Base-by-base conservation (phyloP, 2,113 vertebrate species). In the Thymallus thymallus region DNA sequence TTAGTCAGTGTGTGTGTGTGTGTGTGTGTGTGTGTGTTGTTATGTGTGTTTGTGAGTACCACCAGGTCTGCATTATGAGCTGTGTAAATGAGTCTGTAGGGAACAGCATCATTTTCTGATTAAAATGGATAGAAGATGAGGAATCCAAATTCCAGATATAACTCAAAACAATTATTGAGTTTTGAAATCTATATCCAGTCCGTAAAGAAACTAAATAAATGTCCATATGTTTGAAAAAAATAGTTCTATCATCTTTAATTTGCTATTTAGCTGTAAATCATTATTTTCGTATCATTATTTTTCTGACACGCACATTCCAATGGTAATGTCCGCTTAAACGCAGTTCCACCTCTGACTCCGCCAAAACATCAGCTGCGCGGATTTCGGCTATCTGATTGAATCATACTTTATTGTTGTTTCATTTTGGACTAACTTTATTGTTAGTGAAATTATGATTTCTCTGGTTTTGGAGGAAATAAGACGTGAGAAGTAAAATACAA, bases 1-100 rank as follows among this genome's bases (percentile, higher is more conserved):
- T 61, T 1, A 64, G 6, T 10, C 46, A 60, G 67, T 26, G 26
- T 51, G 48, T 16, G 46, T 18, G 46, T 51, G 46, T 13, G n/a
- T 26, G 41, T 45, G 41, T 45, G 41, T 45, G 41, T 45, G 41
- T 45, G 41, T 1, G 41, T 45, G 41, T 45, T 71, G 66, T 46
- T 23, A 23, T 74, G 78, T 58, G 66, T 18, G 51, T n/a, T 32
- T n/a, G 65, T 29, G 62, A 35, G 58, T 2, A n/a, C 73, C 48
- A 63, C 73, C 41, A 67, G 71, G 69, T 74, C 77, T 77, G 74
- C 23, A 80, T 79, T 78, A 76, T 88, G 73, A 81, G 80, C 76
- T 77, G 67, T 83, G 83, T 87, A 85, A 88, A 86, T 83, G 84
- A 56, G 65, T 86, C 86, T 79, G 82, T 72, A 81, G 84, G 83